Base-by-base conservation (phyloP, 2,113 vertebrate species). In the Oreotrochilus melanogaster region DNA sequence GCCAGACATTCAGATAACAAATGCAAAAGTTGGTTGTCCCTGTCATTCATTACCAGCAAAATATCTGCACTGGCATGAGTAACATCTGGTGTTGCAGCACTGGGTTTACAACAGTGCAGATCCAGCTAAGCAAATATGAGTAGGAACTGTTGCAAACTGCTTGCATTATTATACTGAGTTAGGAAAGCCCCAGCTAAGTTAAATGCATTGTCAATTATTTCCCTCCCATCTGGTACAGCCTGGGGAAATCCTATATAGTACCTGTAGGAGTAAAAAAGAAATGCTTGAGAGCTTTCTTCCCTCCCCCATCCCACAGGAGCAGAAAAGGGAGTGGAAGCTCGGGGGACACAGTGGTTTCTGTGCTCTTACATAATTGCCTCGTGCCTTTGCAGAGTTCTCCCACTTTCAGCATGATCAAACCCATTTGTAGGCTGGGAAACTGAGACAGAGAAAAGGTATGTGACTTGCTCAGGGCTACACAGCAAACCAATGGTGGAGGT, bases 381-480 rank as follows among this genome's bases (percentile, higher is more conserved):
- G 0, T 47, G 53, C 65, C 83, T 89, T 51, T 78, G 69, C 82
- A 37, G 51, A 75, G 81, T 64, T 64, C 84, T 92, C 50, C 70
- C 0, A 7, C 87, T 74, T 45, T n/a, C 82, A 93, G 88, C 71
- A 2, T 2, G 9, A 78, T 7, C 47, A 39, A 80, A 66, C 85
- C 71, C 78, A 51, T 50, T 84, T 17, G 67, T 18, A 80, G 88
- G 78, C 86, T 67, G 85, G 67, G 85, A 80, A 86, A 50, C 70
- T 3, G 74, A 94, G 60, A 54, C 58, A 28, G 28, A 27, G 85
- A 51, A 25, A 80, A 94, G 82, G 82, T 88, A 84, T 93, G 95
- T 6, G 75, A 22, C 86, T 96, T 31, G 92, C 93, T 92, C 82
- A 75, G 10, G 90, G 92, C 96, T 88, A 94, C 5, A 0, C 27